Percentiles rank a stretch among this genome's conserved stretches.
phyloP scores from a whole-genome alignment of 2,113 vertebrate species.

The Hylia prasina region DNA sequence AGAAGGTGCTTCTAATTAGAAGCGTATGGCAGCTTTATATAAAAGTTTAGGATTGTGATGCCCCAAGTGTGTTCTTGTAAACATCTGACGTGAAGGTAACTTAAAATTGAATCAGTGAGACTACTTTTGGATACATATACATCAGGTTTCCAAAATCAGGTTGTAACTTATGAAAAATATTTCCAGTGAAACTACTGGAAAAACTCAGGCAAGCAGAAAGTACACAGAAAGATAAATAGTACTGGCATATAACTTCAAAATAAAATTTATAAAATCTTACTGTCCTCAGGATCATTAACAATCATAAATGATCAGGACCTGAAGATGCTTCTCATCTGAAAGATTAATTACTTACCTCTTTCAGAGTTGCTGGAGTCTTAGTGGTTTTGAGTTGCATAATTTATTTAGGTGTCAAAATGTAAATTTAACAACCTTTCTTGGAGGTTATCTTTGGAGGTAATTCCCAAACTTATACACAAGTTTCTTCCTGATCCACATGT shows the following conservation, averaged over 20 bases:
- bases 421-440: neutral
- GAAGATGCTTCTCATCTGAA: neutral
- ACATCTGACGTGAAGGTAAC: neutral
- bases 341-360: neutral
- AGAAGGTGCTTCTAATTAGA: neutral
- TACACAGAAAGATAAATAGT: neutral
- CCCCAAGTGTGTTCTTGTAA: neutral
- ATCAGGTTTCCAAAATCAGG: neutral
- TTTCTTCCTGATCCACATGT: neutral
- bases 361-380: neutral
- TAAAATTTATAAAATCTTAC: neutral
- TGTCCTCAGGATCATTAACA: conserved; percentile 1
- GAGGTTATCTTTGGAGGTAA: neutral
- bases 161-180: neutral
- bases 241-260: neutral
- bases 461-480: neutral
- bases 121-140: neutral
- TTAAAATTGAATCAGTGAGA: neutral
- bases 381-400: neutral
- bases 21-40: neutral
- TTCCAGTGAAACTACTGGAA: neutral
- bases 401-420: neutral
- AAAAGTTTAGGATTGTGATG: neutral
- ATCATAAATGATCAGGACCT: neutral
- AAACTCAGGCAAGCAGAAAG: conserved; percentile 8